A percentile compares a stretch with the other conserved stretches of the same genome.
These are phyloP conservation scores for Hypotaenidia okinawae DNA, from an alignment of 2,797 vertebrate species.

Conservation along the genomic window DNA sequence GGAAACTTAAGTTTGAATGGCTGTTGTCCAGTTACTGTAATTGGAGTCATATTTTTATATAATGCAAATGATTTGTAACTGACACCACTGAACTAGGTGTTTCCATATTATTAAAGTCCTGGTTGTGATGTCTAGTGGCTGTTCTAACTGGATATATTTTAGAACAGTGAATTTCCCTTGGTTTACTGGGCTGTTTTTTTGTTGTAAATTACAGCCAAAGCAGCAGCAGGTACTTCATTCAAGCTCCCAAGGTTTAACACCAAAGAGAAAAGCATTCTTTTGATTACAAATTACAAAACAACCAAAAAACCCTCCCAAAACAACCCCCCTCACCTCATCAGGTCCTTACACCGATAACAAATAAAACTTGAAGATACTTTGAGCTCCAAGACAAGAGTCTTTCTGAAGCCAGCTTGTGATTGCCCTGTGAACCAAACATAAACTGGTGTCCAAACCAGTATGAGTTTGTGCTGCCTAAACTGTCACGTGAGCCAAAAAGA, in stretches of 20 bases:
- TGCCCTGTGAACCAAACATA: neutral
- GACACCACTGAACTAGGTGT: slow-evolving; percentile 52
- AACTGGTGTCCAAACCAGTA: neutral
- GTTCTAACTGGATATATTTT: slow-evolving; percentile 65
- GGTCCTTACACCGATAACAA: slow-evolving; percentile 19
- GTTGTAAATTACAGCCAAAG: slow-evolving; percentile 39
- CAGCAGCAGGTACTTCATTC: slow-evolving; percentile 40
- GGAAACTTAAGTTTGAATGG: slow-evolving; percentile 37
- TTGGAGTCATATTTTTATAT: slow-evolving; percentile 49
- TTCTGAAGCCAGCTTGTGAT: neutral
- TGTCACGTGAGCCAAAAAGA: neutral
- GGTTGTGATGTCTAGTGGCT: slow-evolving; percentile 41
- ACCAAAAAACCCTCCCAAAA: neutral
- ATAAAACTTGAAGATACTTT: neutral
- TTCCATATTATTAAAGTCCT: slow-evolving; percentile 53
- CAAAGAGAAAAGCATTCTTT: slow-evolving; percentile 55
- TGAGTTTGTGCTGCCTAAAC: neutral
- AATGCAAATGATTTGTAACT: slow-evolving; percentile 34
- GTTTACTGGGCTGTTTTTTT: slow-evolving; percentile 34
- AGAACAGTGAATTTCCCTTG: slow-evolving; percentile 41
- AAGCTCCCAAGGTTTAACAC: slow-evolving; percentile 60
- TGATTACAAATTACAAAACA: slow-evolving; percentile 8
- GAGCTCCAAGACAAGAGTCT: neutral
- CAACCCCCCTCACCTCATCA: neutral
- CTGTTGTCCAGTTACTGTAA: slow-evolving; percentile 53